These are phyloP conservation scores for Ophion costatus DNA, from an alignment of 2,888 invertebrate genomes.

Conservation along the genomic window DNA sequence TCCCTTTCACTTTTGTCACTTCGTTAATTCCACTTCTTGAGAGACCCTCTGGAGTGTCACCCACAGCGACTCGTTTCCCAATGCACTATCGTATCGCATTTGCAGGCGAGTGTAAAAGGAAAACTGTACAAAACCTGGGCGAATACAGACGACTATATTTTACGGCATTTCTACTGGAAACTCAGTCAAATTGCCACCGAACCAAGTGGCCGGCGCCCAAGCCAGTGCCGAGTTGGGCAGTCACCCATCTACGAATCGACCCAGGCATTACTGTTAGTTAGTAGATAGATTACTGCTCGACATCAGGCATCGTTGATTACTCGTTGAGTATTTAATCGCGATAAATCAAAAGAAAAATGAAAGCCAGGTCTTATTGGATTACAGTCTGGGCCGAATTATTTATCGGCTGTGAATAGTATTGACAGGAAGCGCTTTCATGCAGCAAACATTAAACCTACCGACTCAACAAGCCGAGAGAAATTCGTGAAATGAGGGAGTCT, in stretches of 20 bases:
- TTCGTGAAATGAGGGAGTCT: slow-evolving; percentile 28
- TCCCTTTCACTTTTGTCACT: too few relatives aligned
- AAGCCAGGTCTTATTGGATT: slow-evolving; percentile 6
- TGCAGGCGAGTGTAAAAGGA: too few relatives aligned
- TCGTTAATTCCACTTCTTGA: too few relatives aligned
- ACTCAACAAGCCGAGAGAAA: slow-evolving; percentile 19
- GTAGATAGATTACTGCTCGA: too few relatives aligned
- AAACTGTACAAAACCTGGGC: background rate
- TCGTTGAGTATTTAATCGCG: background rate
- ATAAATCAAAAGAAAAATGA: background rate
- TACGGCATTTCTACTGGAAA: background rate
- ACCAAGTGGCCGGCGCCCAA: background rate
- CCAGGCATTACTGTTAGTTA: too few relatives aligned
- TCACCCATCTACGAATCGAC: background rate
- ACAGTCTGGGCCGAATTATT: slow-evolving; percentile 6
- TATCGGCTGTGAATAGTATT: background rate
- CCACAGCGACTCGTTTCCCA: too few relatives aligned
- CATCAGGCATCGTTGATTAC: background rate
- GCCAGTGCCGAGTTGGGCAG: background rate
- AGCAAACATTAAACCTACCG: slow-evolving; percentile 27
- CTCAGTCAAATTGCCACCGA: background rate
- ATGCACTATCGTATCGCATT: too few relatives aligned
- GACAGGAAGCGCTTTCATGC: slow-evolving; percentile 8
- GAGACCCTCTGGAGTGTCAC: too few relatives aligned
- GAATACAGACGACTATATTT: background rate